Percentiles rank a stretch among this genome's conserved stretches.
Evolutionary conservation across 1,140 invertebrate genomes (phyloP).

Genomic region (Bombus waltoni): DNA sequence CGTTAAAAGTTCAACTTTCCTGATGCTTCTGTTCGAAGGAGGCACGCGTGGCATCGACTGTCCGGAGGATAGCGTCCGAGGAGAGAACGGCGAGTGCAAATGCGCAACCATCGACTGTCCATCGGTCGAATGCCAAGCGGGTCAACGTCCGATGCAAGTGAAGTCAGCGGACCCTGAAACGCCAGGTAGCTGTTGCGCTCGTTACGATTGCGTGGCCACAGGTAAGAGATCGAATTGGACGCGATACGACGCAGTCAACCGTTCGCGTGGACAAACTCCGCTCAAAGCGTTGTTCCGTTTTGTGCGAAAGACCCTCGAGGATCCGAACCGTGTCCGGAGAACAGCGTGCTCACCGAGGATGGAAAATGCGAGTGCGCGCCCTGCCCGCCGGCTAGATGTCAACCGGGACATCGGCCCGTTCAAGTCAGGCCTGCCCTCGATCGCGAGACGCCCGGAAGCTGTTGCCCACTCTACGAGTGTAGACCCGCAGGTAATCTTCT

Average conservation of each 20-base stretch:
- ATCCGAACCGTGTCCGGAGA: constrained; percentile 70
- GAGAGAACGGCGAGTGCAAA: constrained; percentile 57
- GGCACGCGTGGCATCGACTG: constrained; percentile 26
- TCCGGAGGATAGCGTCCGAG: constrained; percentile 58
- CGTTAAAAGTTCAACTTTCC: background rate
- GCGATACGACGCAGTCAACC: background rate
- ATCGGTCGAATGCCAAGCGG: constrained; percentile 42
- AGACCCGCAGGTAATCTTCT: constrained; percentile 72
- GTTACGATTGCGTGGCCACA: constrained; percentile 57
- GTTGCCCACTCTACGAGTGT: constrained; percentile 78
- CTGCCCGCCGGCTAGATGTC: constrained; percentile 75
- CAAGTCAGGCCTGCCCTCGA: constrained; percentile 67
- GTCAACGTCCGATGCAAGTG: constrained; percentile 36
- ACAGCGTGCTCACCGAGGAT: constrained; percentile 75
- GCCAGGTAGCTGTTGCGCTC: constrained; percentile 62
- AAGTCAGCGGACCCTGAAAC: constrained; percentile 41
- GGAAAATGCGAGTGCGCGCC: constrained; percentile 76
- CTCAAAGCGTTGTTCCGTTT: background rate
- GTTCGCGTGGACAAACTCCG: background rate
- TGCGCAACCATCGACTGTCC: constrained; percentile 50
- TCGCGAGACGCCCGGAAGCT: constrained; percentile 73
- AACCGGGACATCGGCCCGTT: constrained; percentile 69
- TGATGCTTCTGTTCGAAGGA: constrained; percentile 46
- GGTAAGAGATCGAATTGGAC: constrained; percentile 47
- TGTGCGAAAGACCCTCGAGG: constrained; percentile 12